These are phyloP conservation scores for Chaetorhynchus papuensis DNA, from an alignment of 2,113 vertebrate genomes.

Conservation along the genomic window DNA sequence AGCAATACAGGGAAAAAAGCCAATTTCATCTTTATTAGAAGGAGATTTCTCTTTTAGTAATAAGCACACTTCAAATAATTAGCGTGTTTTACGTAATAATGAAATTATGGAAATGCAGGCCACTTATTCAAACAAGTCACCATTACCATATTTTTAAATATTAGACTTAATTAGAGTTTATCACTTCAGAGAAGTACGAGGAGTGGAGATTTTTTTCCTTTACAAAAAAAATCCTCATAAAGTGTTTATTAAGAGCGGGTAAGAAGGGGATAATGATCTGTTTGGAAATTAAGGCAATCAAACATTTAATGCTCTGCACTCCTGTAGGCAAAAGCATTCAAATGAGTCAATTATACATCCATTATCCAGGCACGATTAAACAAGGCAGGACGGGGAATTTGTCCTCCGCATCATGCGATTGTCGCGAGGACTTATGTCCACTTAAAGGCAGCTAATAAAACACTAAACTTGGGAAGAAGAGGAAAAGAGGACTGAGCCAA, in stretches of 20 bases:
- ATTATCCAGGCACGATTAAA: constrained; percentile 94
- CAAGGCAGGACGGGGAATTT: constrained; percentile 83
- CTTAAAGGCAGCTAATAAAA: constrained; percentile 82
- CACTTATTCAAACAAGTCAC: constrained; percentile 96
- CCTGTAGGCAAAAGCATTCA: constrained; percentile 99
- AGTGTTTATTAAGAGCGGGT: constrained; percentile 99
- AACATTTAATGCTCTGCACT: constrained; percentile 96
- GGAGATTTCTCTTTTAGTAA: constrained; percentile 84
- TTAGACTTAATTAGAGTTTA: constrained; percentile 99
- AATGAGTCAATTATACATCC: constrained; percentile 99
- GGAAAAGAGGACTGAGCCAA: background rate
- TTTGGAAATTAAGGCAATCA: constrained; percentile 99
- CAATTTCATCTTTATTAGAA: constrained; percentile 96
- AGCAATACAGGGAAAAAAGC: constrained; percentile 71
- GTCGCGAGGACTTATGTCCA: constrained; percentile 87
- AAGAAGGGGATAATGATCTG: constrained; percentile 99
- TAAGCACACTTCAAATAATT: constrained; percentile 88
- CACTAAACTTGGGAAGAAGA: constrained; percentile 75
- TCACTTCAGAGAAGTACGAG: constrained; percentile 82
- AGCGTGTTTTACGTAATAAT: constrained; percentile 97
- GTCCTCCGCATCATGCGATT: constrained; percentile 87
- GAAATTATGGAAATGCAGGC: constrained; percentile 99
- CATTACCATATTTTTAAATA: constrained; percentile 99
- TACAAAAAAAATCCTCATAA: constrained; percentile 90
- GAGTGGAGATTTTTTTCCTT: constrained; percentile 72